Percentiles rank a stretch among this genome's conserved stretches.
Conservation (phyloP, 92 coral and sea anemone species). For the Palythoa heliodiscus region DNA sequence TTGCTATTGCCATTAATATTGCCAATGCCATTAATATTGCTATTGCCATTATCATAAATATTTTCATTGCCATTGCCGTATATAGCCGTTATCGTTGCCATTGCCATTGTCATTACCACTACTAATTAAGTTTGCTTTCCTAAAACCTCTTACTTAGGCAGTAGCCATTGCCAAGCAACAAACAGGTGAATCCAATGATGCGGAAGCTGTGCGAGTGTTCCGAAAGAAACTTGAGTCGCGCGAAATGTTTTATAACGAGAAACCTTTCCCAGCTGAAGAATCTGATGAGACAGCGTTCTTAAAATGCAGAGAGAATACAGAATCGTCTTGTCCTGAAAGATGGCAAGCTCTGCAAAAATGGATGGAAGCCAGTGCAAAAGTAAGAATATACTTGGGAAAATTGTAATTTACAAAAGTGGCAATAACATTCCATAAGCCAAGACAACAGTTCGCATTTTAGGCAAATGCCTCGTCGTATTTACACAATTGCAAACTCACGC, state of each 20-base stretch:
- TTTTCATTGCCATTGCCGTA: too few relatives aligned
- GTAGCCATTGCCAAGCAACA: constrained; percentile 72
- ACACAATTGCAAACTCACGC: too few relatives aligned
- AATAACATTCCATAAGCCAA: neutral
- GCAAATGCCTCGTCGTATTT: too few relatives aligned
- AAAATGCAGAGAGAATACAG: constrained; percentile 62
- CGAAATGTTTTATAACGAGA: constrained; percentile 65
- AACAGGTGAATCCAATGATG: constrained; percentile 64
- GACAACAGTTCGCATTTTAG: too few relatives aligned
- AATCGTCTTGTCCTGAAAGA: constrained; percentile 71
- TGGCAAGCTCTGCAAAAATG: constrained; percentile 76
- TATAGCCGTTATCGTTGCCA: too few relatives aligned
- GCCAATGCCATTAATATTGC: too few relatives aligned
- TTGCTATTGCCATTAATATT: too few relatives aligned
- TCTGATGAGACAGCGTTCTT: constrained; percentile 68
- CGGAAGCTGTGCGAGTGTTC: constrained; percentile 68
- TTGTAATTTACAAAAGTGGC: too few relatives aligned
- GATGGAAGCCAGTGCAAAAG: constrained; percentile 63
- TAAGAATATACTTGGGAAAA: constrained; percentile 7
- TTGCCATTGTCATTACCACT: too few relatives aligned
- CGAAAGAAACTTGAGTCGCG: constrained; percentile 44
- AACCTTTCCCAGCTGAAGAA: constrained; percentile 62
- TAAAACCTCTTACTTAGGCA: constrained; percentile 44
- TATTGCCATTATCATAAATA: too few relatives aligned
- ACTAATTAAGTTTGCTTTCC: neutral